These are phyloP conservation scores for Nothobranchius furzeri DNA, from an alignment of 2,113 vertebrate genomes.

Conservation along the genomic window DNA sequence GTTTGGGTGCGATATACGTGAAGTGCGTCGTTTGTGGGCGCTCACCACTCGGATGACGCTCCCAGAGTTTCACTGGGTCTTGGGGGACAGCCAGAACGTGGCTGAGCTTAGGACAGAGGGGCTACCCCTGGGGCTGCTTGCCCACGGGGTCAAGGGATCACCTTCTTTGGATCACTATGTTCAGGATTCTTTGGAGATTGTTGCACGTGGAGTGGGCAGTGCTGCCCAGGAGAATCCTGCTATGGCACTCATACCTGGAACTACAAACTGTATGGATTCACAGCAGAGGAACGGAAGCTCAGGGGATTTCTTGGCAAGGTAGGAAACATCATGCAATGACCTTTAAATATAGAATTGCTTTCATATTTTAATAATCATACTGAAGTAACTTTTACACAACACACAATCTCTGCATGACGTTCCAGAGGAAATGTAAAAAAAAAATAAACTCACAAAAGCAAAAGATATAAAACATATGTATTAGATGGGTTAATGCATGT, in stretches of 20 bases:
- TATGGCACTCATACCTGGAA: slow-evolving; percentile 91
- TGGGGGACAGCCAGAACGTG: slow-evolving; percentile 95
- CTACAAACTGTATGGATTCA: slow-evolving; percentile 91
- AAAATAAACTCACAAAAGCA: not conserved
- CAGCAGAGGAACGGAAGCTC: slow-evolving; percentile 86
- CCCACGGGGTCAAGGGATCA: slow-evolving; percentile 89
- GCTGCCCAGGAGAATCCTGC: slow-evolving; percentile 88
- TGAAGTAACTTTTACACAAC: not conserved
- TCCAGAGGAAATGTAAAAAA: not conserved
- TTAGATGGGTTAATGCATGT: not conserved
- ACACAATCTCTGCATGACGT: not conserved
- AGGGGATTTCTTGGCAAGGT: slow-evolving; percentile 95
- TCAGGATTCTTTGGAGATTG: slow-evolving; percentile 91
- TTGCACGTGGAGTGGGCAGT: slow-evolving; percentile 88
- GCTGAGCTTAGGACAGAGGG: slow-evolving; percentile 92
- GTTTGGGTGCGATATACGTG: slow-evolving; percentile 92
- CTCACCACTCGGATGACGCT: slow-evolving; percentile 79
- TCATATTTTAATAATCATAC: not conserved
- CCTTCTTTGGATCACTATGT: slow-evolving; percentile 91
- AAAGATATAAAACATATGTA: not conserved
- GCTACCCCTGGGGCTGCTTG: slow-evolving; percentile 89
- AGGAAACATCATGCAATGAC: slow-evolving; percentile 35
- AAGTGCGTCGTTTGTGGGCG: slow-evolving; percentile 86
- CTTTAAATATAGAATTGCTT: not conserved
- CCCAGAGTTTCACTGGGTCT: slow-evolving; percentile 89